Evolutionary conservation across 2,888 invertebrate genomes (phyloP), one percentile per base, ranked within the genome.

Genomic region (Vesta saturnalis): DNA sequence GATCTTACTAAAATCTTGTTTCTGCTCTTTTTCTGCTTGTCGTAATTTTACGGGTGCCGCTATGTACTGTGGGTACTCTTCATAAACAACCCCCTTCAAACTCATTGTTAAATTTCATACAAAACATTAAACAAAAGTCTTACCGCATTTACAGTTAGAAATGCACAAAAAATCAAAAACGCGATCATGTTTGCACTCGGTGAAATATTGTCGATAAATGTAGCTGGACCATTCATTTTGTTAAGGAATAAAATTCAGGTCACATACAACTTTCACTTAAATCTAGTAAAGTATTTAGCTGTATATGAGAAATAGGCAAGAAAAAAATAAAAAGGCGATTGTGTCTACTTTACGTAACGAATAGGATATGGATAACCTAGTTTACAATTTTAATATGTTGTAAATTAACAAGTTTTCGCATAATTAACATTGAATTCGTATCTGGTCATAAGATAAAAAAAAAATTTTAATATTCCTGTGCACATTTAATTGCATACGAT

Each of bases 1-100:
- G 18, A 94, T 90, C 83, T 94, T 94, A 74, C 89, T 90, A 0
- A 94, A 87, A 79, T 94, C 93, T 77, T 94, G 94, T 0, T 88
- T 87, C 76, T 90, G 88, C 80, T 90, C 90, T 76, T 88, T 87
- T 71, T 89, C 87, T n/a, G 87, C 83, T 52, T 86, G 78, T 8
- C 79, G 75, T 14, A 76, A 69, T 64, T 78, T 77, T 15, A 72
- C 23, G n/a, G 63, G 63, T 0, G 57, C 39, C 8, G 49, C 61
- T 23, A 16, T 61, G 46, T 72, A 70, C 16, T 56, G 64, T 12
- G 57, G 57, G 54, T 63, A 69, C 35, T 30, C 6, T 14, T 49
- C 64, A 60, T 60, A 61, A 1, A 22, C 47, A 10, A 56, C 60
- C 16, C 62, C 62, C 68, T 65, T 23, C 14, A 60, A 23, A 47